These are phyloP conservation scores for Tipula vernalis DNA, from an alignment of 2,888 invertebrate genomes.

Conservation along the genomic window DNA sequence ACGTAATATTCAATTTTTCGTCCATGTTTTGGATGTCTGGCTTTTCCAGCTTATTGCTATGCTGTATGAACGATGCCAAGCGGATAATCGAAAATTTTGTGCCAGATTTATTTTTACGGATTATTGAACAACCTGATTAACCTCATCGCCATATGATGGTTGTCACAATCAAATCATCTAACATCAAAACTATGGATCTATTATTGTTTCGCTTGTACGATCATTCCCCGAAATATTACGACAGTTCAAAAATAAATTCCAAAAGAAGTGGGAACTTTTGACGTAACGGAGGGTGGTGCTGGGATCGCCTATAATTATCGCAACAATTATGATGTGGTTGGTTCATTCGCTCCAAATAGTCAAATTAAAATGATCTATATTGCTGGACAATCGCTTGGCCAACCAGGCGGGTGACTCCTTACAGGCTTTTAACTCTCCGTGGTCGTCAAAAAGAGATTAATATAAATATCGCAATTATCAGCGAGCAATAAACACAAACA, in stretches of 20 bases:
- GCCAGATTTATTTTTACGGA: not conserved
- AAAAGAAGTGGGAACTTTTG: not conserved
- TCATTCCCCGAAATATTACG: not conserved
- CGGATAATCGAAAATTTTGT: not conserved
- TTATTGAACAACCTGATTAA: not conserved
- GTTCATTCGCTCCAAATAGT: not conserved
- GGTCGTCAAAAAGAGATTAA: conserved; percentile 27
- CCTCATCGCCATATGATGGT: not conserved
- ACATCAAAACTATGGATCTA: not conserved
- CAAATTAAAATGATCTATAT: not conserved
- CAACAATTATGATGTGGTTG: not conserved
- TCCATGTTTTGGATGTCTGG: not conserved
- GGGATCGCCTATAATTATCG: not conserved
- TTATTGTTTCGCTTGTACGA: not conserved
- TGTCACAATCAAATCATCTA: not conserved
- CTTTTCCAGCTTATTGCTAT: not conserved
- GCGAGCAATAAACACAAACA: conserved; percentile 18
- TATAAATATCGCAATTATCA: conserved; percentile 25
- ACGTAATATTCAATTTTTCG: not conserved
- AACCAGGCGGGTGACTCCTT: conserved; percentile 30
- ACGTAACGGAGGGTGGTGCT: not conserved
- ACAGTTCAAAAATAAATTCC: not conserved
- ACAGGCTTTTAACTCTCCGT: conserved; percentile 27
- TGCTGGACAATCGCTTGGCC: not conserved
- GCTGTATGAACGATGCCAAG: not conserved